Evolutionary conservation across 2,888 invertebrate species (phyloP).

Genomic region (Tipula confusa): DNA sequence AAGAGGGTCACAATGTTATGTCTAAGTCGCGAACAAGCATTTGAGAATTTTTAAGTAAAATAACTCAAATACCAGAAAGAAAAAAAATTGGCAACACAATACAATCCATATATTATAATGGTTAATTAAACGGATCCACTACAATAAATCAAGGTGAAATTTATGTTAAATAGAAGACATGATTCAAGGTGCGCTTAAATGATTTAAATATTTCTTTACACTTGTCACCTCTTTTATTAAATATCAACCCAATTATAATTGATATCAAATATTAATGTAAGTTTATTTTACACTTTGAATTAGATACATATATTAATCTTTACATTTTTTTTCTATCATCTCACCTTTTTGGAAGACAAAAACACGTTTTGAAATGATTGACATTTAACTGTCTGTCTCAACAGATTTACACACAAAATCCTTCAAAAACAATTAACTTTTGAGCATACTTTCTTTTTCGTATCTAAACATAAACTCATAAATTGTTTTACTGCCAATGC

Average conservation of each 20-base stretch:
- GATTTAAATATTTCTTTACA: neutral
- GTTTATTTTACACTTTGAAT: neutral
- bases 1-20: too few relatives aligned
- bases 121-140: too few relatives aligned
- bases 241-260: neutral
- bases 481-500: too few relatives aligned
- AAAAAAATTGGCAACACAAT: too few relatives aligned
- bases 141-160: too few relatives aligned
- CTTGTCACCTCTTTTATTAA: neutral
- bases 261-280: neutral
- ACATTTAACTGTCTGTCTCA: neutral
- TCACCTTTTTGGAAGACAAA: neutral
- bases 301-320: neutral
- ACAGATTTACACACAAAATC: neutral
- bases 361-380: neutral
- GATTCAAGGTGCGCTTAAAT: too few relatives aligned
- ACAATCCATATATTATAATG: too few relatives aligned
- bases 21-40: too few relatives aligned
- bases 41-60: too few relatives aligned
- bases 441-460: neutral
- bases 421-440: neutral
- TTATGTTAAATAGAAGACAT: too few relatives aligned
- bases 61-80: too few relatives aligned
- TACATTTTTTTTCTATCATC: neutral
- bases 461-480: neutral